Evolutionary conservation across 2,113 vertebrate genomes (phyloP), one percentile per base, ranked within the genome.

Genomic region (Diadophis punctatus): DNA sequence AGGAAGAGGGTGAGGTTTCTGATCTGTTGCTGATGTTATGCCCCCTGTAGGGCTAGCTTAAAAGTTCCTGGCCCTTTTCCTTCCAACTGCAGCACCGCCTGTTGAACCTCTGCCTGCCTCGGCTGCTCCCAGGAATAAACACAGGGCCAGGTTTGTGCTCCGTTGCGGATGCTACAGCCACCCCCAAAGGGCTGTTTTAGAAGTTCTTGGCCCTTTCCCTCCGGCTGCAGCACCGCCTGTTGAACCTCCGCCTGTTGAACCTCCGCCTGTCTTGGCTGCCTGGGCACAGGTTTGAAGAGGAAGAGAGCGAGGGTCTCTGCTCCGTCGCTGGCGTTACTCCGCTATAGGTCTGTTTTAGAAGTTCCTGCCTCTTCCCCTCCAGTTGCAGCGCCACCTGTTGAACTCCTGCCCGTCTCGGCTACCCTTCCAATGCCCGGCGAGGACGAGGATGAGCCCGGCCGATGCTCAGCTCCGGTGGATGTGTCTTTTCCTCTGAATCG

Each of bases 191-290:
- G 48, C 52, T 55, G 53, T 55, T 55, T 6, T 55, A 55, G 5
- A 22, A 20, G 20, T 22, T 55, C 53, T 4, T 20, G 53, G 53
- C 53, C 20, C 20, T 55, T 55, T 5, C 53, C 9, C 9, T 10
- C 25, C 10, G 12, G 46, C 34, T 0, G 10, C 25, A 27, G 3
- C 6, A 16, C 27, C 55, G 85, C 74, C 93, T 39, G 80, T 48
- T 43, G 39, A 51, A 16, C 6, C 27, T 11, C 55, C 4, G 25
- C n/a, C 86, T 46, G 46, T 5, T n/a, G n/a, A n/a, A n/a, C n/a
- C n/a, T n/a, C n/a, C n/a, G n/a, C n/a, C n/a, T 55, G 12, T 3
- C 48, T 1, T 0, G 1, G 34, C 53, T 8, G 23, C n/a, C 12
- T 14, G 51, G 3, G 12, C 3, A 14, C 51, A 52, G 51, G 11